Conservation (phyloP, 2,888 invertebrate genomes). For the Seira ritae region DNA sequence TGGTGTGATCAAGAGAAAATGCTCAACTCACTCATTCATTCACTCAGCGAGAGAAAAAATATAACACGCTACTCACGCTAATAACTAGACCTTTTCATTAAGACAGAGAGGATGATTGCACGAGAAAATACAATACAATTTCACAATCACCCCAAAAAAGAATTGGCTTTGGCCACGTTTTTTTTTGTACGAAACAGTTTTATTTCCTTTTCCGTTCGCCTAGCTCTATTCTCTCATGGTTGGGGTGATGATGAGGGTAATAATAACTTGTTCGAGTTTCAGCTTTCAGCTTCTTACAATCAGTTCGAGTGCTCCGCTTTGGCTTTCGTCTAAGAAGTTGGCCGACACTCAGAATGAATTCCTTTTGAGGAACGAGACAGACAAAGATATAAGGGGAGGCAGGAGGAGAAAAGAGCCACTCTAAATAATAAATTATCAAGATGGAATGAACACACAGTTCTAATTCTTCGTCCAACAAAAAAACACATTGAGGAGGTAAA, state of each 20-base stretch:
- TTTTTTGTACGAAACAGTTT: not conserved
- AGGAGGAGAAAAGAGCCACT: not conserved
- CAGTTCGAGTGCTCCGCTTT: not conserved
- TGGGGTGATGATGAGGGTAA: constrained; percentile 6
- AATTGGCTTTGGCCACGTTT: not conserved
- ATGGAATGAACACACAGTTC: constrained; percentile 51
- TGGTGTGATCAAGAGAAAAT: constrained; percentile 11
- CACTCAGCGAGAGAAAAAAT: not conserved
- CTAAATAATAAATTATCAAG: constrained; percentile 48
- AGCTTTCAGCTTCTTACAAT: not conserved
- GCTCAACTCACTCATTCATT: too few relatives aligned
- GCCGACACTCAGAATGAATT: not conserved
- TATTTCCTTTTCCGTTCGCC: not conserved
- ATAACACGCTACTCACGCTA: not conserved
- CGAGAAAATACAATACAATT: not conserved
- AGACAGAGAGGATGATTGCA: not conserved
- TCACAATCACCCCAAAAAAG: not conserved
- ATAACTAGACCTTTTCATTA: constrained; percentile 13
- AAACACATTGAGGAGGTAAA: constrained; percentile 1
- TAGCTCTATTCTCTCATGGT: not conserved
- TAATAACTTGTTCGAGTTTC: constrained; percentile 5
- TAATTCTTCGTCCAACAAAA: constrained; percentile 22
- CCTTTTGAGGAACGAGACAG: not conserved
- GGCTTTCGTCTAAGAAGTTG: not conserved
- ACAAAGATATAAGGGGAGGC: not conserved